Percentiles rank a stretch among this genome's conserved stretches.
Evolutionary conservation across 2,888 invertebrate genomes (phyloP).

Genomic region (Helleia helle): DNA sequence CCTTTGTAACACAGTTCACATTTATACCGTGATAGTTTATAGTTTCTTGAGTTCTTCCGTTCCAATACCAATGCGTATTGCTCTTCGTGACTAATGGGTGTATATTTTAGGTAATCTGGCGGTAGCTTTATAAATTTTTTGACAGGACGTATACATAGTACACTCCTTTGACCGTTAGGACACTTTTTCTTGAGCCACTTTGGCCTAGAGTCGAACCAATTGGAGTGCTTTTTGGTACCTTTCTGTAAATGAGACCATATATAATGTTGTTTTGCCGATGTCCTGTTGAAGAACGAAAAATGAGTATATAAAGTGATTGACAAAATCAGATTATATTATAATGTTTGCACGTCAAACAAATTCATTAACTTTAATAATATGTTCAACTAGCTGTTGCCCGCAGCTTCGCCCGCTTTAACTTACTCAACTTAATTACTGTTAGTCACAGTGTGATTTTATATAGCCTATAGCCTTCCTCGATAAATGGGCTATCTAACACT

Average conservation of each 20-base stretch:
- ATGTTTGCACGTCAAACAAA: too few relatives aligned
- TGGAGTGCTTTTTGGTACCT: conserved; percentile 30
- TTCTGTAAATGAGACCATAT: conserved; percentile 44
- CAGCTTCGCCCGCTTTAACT: too few relatives aligned
- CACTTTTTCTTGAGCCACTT: conserved; percentile 26
- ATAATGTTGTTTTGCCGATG: conserved; percentile 54
- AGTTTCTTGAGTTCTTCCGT: conserved; percentile 44
- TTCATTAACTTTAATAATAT: too few relatives aligned
- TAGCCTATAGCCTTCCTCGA: too few relatives aligned
- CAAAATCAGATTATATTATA: too few relatives aligned
- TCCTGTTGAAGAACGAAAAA: conserved; percentile 26
- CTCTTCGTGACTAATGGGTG: conserved; percentile 46
- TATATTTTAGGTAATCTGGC: conserved; percentile 39
- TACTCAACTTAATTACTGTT: too few relatives aligned
- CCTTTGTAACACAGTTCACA: conserved; percentile 53
- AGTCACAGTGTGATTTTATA: too few relatives aligned
- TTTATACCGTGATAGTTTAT: conserved; percentile 43
- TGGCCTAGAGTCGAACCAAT: conserved; percentile 38
- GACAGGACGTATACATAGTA: conserved; percentile 3
- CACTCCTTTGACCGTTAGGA: conserved; percentile 12
- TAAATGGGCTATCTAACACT: too few relatives aligned
- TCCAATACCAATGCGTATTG: conserved; percentile 45
- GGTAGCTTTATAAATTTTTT: conserved; percentile 24
- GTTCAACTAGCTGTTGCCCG: too few relatives aligned
- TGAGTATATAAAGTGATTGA: too few relatives aligned